phyloP scores from a whole-genome alignment of 2,888 invertebrate genomes.

The Pollenia angustigena region DNA sequence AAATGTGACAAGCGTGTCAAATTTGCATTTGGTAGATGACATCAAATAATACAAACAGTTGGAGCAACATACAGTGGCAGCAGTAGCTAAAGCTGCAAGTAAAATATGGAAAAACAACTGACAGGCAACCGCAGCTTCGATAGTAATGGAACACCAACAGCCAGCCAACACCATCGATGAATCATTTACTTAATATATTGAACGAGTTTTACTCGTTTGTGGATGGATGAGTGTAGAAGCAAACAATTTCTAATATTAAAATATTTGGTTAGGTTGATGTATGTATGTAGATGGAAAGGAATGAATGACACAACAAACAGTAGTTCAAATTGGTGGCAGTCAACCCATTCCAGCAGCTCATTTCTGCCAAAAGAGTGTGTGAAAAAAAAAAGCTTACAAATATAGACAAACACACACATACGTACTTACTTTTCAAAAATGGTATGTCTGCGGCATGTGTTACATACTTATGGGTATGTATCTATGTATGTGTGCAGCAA shows the following conservation, averaged over 20 bases:
- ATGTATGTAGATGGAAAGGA: conserved; percentile 8
- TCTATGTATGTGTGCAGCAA: background rate
- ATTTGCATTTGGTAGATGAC: conserved; percentile 73
- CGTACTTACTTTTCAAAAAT: background rate
- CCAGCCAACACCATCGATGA: conserved; percentile 4
- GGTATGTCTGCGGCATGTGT: background rate
- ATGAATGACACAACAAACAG: conserved; percentile 2
- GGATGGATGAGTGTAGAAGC: background rate
- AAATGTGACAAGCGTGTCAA: conserved; percentile 75
- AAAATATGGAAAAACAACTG: background rate
- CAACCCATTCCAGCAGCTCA: conserved; percentile 24
- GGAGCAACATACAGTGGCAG: conserved; percentile 21
- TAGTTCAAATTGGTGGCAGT: background rate
- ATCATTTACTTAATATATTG: conserved; percentile 38
- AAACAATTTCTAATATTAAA: conserved; percentile 46
- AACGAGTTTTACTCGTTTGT: background rate
- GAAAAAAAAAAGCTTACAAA: conserved; percentile 52
- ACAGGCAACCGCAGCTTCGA: conserved; percentile 29
- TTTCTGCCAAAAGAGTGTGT: conserved; percentile 56
- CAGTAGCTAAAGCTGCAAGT: conserved; percentile 45
- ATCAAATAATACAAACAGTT: conserved; percentile 63
- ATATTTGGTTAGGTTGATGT: conserved; percentile 1
- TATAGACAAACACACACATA: background rate
- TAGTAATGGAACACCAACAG: conserved; percentile 40
- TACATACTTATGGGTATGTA: background rate